Evolutionary conservation across 1,140 invertebrate genomes (phyloP), one percentile per base, ranked within the genome.

Genomic region (Grapholita molesta): DNA sequence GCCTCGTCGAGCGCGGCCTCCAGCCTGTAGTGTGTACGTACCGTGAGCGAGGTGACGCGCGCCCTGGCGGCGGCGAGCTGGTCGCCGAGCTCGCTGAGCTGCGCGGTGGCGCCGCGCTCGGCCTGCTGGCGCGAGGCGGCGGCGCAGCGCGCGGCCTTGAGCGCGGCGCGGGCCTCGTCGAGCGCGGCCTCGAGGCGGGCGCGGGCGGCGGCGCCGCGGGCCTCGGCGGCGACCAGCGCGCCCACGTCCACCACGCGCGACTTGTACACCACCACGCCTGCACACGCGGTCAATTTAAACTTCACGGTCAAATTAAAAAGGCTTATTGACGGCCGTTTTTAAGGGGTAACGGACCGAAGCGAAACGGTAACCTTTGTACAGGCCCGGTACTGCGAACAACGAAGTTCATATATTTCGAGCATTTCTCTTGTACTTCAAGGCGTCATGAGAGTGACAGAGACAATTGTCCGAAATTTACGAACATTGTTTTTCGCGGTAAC

Each of bases 201-300:
- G 23, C 83, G 83, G 66, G 66, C 68, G 11, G 70, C 71, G 53
- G 78, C 77, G 55, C 71, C 71, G 23, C 80, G 77, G 52, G 76
- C 76, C n/a, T 69, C 77, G 5, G 71, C 78, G 24, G 71, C 71
- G 42, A 90, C 79, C 66, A 86, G 70, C 53, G 86, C 83, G 61
- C 82, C 80, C 67, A 88, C 79, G 73, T 86, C 85, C 28, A 90
- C 75, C 65, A 88, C 75, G 12, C 88, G 85, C 2, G 77, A 78
- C 64, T 84, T 84, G 77, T 86, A 90, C 75, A 72, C 77, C 57
- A 90, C 85, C 53, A 90, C 64, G 8, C 86, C 88, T 88, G 73
- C 2, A 21, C 25, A 12, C n/a, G n/a, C n/a, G n/a, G n/a, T n/a
- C n/a, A n/a, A n/a, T n/a, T n/a, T n/a, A n/a, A n/a, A n/a, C n/a